Evolutionary conservation across 2,113 vertebrate genomes (phyloP), one percentile per base, ranked within the genome.

Genomic region (Otis tarda): DNA sequence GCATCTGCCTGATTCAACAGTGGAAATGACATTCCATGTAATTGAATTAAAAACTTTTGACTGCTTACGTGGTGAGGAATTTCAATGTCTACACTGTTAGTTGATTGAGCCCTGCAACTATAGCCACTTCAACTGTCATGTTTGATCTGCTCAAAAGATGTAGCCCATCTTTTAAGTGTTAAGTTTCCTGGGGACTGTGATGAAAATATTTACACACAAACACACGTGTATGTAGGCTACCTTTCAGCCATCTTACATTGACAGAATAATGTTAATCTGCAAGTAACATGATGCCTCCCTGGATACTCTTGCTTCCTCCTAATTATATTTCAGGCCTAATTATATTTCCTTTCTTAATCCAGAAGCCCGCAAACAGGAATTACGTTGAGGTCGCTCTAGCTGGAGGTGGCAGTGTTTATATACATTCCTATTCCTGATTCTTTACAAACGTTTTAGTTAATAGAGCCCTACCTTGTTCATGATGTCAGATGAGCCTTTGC

Each of bases 21-120:
- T 43, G 23, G 61, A 95, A 95, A 76, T 41, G 5, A 81, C 52
- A 77, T 31, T 57, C 41, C 10, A 82, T 59, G 39, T 60, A 85
- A 65, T n/a, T 35, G 37, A 82, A 71, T n/a, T 69, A 65, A 94
- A 87, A 85, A 28, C 45, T 85, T 84, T 85, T 77, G 49, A 53
- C 47, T 76, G 28, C 45, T 75, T 73, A 69, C 0, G 1, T 8
- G 18, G 19, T 57, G 41, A 87, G 61, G n/a, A 79, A 78, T 82
- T 61, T 89, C 61, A 37, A 15, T 28, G 30, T n/a, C 45, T 70
- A 28, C 27, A 53, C 25, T 19, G 71, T 18, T 14, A 56, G 19
- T 5, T 81, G 31, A 60, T 4, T 41, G 49, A 91, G 53, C 22
- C 31, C 24, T 80, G 28, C 22, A 76, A 55, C 45, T 87, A n/a